Percentiles rank a stretch among this genome's conserved stretches.
Evolutionary conservation across 2,888 invertebrate genomes (phyloP).

Genomic region (Muschampia plurimacula): DNA sequence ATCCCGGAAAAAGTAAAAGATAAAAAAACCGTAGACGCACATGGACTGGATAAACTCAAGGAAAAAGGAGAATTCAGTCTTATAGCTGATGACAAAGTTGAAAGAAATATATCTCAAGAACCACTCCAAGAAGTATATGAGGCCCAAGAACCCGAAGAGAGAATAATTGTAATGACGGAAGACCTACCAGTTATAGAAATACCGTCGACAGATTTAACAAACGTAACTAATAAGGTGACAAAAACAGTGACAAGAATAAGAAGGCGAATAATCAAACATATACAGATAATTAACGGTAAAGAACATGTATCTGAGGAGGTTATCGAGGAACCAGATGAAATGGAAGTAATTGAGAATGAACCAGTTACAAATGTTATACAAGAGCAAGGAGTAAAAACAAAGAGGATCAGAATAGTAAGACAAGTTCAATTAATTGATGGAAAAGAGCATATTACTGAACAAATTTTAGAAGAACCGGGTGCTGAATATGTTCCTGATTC

Average conservation of each 20-base stretch:
- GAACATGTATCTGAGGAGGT: slow-evolving; percentile 94
- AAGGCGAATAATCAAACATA: slow-evolving; percentile 90
- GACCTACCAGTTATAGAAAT: slow-evolving; percentile 52
- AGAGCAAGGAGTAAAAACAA: slow-evolving; percentile 65
- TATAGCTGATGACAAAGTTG: neutral
- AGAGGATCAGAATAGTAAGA: slow-evolving; percentile 86
- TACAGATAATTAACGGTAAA: slow-evolving; percentile 92
- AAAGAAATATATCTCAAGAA: slow-evolving; percentile 1
- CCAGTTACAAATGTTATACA: slow-evolving; percentile 42
- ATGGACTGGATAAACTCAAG: neutral
- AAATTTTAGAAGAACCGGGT: slow-evolving; percentile 51
- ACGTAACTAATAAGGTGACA: slow-evolving; percentile 88
- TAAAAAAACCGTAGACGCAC: neutral
- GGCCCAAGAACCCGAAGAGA: slow-evolving; percentile 23
- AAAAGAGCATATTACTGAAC: slow-evolving; percentile 50
- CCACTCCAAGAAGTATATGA: neutral
- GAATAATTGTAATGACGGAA: slow-evolving; percentile 42
- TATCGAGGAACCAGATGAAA: slow-evolving; percentile 93
- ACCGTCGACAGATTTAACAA: slow-evolving; percentile 83
- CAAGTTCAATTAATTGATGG: slow-evolving; percentile 50
- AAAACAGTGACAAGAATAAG: slow-evolving; percentile 75
- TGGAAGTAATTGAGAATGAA: slow-evolving; percentile 81
- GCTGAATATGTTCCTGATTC: slow-evolving; percentile 72
- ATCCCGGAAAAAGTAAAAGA: neutral
- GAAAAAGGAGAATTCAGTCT: neutral